A percentile compares a stretch with the other conserved stretches of the same genome.
Conservation (phyloP, 1,140 invertebrate species). For the Philopotamus ludificatus region DNA sequence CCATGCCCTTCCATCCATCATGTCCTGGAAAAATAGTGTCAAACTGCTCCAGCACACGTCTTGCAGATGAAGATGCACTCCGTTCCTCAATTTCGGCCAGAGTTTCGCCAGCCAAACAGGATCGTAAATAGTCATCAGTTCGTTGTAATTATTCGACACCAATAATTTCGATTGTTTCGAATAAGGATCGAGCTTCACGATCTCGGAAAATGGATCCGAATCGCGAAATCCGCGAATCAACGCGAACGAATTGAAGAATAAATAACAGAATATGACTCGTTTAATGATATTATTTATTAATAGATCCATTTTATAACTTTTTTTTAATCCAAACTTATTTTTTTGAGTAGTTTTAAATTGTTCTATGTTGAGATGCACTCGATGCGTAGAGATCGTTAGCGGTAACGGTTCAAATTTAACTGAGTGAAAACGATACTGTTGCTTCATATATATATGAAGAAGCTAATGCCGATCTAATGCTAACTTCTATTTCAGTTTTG, state of each 20-base stretch:
- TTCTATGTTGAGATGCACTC: not conserved
- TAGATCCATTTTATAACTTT: no score
- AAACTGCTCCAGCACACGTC: constrained; percentile 49
- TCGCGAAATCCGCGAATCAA: not conserved
- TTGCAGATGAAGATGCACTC: constrained; percentile 49
- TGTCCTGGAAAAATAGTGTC: constrained; percentile 49
- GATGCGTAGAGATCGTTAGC: not conserved
- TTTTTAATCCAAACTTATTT: not conserved
- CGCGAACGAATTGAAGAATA: not conserved
- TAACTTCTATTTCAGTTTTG: no score
- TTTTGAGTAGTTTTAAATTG: not conserved
- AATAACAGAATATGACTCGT: not conserved
- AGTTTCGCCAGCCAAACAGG: constrained; percentile 52
- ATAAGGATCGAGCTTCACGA: not conserved
- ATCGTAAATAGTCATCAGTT: constrained; percentile 52
- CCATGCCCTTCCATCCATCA: constrained; percentile 51
- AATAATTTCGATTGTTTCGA: constrained; percentile 30
- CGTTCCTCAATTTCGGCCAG: constrained; percentile 54
- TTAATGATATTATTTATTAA: not conserved
- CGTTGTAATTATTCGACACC: constrained; percentile 44
- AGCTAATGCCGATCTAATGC: no score
- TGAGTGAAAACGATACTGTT: constrained; percentile 10
- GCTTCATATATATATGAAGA: constrained; percentile 16
- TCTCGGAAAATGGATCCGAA: not conserved
- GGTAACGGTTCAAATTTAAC: constrained; percentile 19